phyloP scores from a whole-genome alignment of 2,113 vertebrate species.

The Phaethornis superciliosus region DNA sequence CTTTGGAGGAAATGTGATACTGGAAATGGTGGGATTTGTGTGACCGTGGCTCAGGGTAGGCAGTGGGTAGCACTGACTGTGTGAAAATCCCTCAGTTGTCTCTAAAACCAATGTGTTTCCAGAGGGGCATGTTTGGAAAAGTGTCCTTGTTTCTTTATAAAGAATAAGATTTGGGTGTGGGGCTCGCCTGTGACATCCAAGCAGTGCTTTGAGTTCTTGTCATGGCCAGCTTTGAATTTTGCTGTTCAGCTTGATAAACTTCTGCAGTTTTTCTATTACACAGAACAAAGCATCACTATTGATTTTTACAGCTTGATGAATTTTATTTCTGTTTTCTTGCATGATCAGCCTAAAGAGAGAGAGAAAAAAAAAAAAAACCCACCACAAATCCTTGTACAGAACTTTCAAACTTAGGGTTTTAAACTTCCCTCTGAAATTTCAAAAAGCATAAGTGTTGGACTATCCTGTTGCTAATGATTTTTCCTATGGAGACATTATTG shows the following conservation, averaged over 20 bases:
- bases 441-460: not conserved
- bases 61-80: not conserved
- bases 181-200: not conserved
- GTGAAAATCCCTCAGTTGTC: not conserved
- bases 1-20: not conserved
- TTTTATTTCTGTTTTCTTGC: constrained; percentile 23
- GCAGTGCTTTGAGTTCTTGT: not conserved
- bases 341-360: not conserved
- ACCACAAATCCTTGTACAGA: not conserved
- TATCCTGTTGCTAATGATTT: not conserved
- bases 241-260: not conserved
- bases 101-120: not conserved
- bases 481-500: not conserved
- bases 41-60: not conserved
- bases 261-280: not conserved
- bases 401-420: not conserved
- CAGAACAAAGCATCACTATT: constrained; percentile 19
- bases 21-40: accelerated
- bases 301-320: constrained; percentile 39
- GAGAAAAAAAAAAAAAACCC: not conserved
- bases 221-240: not conserved
- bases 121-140: not conserved
- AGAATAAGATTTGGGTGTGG: not conserved
- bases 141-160: not conserved
- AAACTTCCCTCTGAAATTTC: not conserved